A percentile compares a stretch with the other conserved stretches of the same genome.
Evolutionary conservation across 1,140 invertebrate species (phyloP).

Genomic region (Pogonomyrmex barbatus): DNA sequence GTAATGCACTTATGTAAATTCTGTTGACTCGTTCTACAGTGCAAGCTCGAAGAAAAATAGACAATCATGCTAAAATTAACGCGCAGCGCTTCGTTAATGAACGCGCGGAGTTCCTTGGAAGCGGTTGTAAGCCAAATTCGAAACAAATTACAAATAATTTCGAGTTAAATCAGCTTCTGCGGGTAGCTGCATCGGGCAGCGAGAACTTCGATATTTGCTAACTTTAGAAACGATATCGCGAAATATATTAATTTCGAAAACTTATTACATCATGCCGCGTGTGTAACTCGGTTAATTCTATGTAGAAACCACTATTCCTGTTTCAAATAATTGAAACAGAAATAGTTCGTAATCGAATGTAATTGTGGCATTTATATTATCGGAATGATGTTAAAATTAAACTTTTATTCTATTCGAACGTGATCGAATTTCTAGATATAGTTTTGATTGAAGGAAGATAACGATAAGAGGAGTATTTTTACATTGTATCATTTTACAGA

Average conservation of each 20-base stretch:
- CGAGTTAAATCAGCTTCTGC: background rate
- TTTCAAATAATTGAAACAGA: background rate
- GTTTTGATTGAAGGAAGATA: background rate
- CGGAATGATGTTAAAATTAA: background rate
- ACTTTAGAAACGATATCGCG: background rate
- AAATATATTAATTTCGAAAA: slow-evolving; percentile 30
- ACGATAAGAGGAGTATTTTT: no score
- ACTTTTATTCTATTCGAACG: no score
- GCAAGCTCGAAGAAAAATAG: slow-evolving; percentile 20
- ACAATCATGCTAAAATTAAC: slow-evolving; percentile 32
- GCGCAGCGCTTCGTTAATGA: background rate
- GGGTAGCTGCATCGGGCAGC: background rate
- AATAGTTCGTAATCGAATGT: background rate
- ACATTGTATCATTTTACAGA: no score
- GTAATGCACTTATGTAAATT: slow-evolving; percentile 52
- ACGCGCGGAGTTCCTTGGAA: no score
- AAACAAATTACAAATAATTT: slow-evolving; percentile 31
- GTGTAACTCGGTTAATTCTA: slow-evolving; percentile 16
- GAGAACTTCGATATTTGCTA: background rate
- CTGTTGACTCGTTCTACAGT: slow-evolving; percentile 7
- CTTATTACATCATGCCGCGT: background rate
- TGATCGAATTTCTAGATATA: no score
- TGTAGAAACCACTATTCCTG: background rate
- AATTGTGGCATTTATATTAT: background rate
- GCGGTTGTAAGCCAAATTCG: background rate